phyloP scores from a whole-genome alignment of 1,140 invertebrate genomes.

The Drosophila aff. region DNA sequence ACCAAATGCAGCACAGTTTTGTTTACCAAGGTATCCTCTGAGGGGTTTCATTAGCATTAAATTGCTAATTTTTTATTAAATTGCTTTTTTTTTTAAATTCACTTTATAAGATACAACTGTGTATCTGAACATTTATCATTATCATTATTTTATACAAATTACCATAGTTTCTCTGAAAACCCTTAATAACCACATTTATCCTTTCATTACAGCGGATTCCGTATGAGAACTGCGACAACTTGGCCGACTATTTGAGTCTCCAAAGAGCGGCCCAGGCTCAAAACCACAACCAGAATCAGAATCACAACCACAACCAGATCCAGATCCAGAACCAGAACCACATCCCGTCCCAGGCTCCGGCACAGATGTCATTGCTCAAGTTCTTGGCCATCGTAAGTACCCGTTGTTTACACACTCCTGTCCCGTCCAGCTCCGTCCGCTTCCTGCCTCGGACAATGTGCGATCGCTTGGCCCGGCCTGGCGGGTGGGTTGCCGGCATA shows the following conservation, averaged over 20 bases:
- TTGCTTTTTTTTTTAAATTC: neutral
- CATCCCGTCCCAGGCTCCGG: constrained; percentile 42
- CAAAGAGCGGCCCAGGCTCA: constrained; percentile 67
- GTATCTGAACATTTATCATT: neutral
- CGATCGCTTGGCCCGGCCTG: constrained; percentile 54
- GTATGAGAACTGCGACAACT: constrained; percentile 74
- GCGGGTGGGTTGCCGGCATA: constrained; percentile 63
- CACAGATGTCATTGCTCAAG: constrained; percentile 87
- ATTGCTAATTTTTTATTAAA: neutral
- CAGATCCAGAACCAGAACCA: constrained; percentile 6
- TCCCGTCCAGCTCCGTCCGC: constrained; percentile 24
- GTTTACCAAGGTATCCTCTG: neutral
- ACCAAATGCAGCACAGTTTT: constrained; percentile 5
- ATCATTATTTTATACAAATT: too few species aligned
- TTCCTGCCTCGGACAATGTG: constrained; percentile 76
- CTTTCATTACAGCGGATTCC: constrained; percentile 62
- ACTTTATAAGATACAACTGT: neutral
- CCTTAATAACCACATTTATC: constrained; percentile 2
- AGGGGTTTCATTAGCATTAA: neutral
- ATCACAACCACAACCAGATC: constrained; percentile 9
- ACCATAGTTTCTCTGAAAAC: too few species aligned
- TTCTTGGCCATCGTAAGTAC: constrained; percentile 88
- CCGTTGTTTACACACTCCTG: constrained; percentile 3
- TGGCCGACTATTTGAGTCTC: constrained; percentile 76
- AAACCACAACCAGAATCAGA: constrained; percentile 14